Base-by-base conservation (phyloP, 2,888 invertebrate species). In the Cheilosia grossa region DNA sequence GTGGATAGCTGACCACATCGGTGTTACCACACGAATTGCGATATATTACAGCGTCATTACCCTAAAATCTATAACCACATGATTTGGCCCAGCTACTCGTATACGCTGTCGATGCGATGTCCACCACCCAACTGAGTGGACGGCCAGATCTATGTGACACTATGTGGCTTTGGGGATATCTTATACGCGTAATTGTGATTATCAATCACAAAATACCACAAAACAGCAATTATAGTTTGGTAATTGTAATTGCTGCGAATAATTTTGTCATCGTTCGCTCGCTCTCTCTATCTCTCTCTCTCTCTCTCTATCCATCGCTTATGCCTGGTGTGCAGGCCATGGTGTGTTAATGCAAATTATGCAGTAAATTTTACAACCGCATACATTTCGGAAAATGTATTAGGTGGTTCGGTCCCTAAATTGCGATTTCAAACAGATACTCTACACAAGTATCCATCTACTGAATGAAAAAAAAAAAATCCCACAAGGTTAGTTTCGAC, bases 181-280 rank as follows among this genome's bases (percentile, higher is more conserved):
- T 85, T 81, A 85, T 85, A 77, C 75, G 81, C 81, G 80, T 80
- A 70, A 85, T 81, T 81, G 85, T 66, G 75, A 85, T 85, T 85
- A 86, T 86, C 86, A 86, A 86, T 86, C 86, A 82, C 72, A 81
- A 86, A 77, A 86, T 69, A 86, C 86, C 86, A 78, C 86, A 86
- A 86, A 86, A 82, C 78, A 86, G 86, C 86, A 86, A 86, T 86
- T 86, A 86, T 77, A 82, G 82, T 86, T 86, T 69, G 82, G 86
- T 86, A 82, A 78, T 82, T 82, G 86, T 86, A 86, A 86, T 86
- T 82, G 86, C 73, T 82, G 77, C 75, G 30, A 78, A 86, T 86
- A 86, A 82, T 86, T 82, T 59, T 78, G 19, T 66, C 75, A 80
- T 77, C 81, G 59, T 27, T 78, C 21, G 5, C 21, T 13, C 49